Percentiles rank a stretch among this genome's conserved stretches.
Conservation (phyloP, 1,140 invertebrate species). For the Agrilus planipennis region DNA sequence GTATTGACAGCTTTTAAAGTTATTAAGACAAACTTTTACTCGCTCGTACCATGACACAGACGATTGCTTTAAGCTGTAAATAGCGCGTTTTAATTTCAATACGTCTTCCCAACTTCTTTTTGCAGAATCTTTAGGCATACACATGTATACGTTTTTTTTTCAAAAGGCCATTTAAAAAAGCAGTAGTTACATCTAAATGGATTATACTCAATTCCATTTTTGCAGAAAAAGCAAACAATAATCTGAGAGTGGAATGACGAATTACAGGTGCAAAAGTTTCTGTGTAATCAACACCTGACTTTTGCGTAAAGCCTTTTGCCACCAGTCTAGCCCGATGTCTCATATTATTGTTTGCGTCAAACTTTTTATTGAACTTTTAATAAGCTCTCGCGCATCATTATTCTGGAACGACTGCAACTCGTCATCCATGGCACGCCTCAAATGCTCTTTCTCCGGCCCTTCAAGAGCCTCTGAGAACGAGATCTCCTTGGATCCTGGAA, state of each 20-base stretch:
- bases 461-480: not conserved
- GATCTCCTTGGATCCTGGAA: too few species aligned
- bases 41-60: conserved; percentile 15
- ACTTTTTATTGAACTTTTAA: too few species aligned
- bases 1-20: conserved; percentile 23
- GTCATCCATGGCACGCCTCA: not conserved
- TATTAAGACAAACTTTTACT: conserved; percentile 25
- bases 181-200: too few species aligned
- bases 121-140: conserved; percentile 15
- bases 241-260: conserved; percentile 27
- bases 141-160: conserved; percentile 21
- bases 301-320: conserved; percentile 33
- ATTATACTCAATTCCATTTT: too few species aligned
- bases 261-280: conserved; percentile 30
- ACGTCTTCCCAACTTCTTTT: conserved; percentile 6
- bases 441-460: not conserved
- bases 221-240: too few species aligned
- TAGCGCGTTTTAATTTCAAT: conserved; percentile 13
- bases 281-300: conserved; percentile 23
- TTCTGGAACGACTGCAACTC: not conserved
- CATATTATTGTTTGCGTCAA: too few species aligned
- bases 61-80: conserved; percentile 25
- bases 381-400: not conserved
- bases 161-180: too few species aligned
- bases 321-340: conserved; percentile 35